phyloP scores from a whole-genome alignment of 2,888 invertebrate species.

The Ellobium chinense region DNA sequence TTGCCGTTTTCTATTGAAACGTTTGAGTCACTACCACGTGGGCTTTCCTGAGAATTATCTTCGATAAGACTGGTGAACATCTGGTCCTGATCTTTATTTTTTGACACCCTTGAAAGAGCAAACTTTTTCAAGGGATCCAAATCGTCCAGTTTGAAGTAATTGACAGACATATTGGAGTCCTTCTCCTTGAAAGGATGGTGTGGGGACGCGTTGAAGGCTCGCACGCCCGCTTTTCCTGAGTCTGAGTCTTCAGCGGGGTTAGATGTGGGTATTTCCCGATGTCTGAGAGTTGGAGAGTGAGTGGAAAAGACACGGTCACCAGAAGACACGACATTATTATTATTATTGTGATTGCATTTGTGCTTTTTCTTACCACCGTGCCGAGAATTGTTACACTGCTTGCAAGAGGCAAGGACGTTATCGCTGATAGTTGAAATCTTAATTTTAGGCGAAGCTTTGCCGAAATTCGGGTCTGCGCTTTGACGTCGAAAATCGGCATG shows the following conservation, averaged over 20 bases:
- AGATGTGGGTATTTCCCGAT: neutral
- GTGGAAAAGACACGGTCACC: slow-evolving; percentile 12
- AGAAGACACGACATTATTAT: neutral
- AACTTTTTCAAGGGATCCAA: neutral
- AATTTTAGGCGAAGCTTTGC: neutral
- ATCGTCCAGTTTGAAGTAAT: neutral
- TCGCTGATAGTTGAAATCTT: neutral
- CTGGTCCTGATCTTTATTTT: neutral
- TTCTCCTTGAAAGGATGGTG: neutral
- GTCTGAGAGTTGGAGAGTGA: slow-evolving; percentile 14
- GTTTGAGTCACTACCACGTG: neutral
- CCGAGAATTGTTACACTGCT: neutral
- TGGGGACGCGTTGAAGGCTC: neutral
- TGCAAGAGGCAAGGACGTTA: neutral
- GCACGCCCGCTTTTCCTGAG: neutral
- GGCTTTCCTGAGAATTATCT: neutral
- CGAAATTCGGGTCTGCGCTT: neutral
- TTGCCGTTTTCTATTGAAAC: neutral
- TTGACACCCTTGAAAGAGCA: neutral
- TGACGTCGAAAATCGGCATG: slow-evolving; percentile 18
- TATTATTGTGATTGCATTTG: neutral
- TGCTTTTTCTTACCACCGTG: neutral
- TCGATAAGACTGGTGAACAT: neutral
- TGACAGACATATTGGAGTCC: neutral
- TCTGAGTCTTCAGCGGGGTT: neutral